Evolutionary conservation across 2,113 vertebrate species (phyloP).

Genomic region (Bambusicola thoracicus): DNA sequence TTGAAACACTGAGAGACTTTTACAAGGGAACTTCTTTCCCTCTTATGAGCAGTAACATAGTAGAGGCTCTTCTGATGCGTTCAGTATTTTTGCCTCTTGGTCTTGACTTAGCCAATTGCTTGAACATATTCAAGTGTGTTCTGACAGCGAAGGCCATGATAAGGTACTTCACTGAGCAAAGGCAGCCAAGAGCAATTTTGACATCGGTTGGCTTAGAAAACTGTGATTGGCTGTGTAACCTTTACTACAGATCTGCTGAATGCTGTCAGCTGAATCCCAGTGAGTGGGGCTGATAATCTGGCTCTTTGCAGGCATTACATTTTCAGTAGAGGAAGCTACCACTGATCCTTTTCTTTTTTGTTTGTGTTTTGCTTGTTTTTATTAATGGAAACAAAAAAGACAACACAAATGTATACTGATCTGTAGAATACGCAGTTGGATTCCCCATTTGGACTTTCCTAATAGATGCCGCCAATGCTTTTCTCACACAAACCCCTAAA

Average conservation of each 20-base stretch:
- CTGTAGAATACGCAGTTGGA: neutral
- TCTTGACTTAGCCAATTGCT: neutral
- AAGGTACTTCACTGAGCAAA: neutral
- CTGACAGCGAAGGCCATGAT: neutral
- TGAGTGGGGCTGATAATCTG: neutral
- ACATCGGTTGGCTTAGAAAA: neutral
- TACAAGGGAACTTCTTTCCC: neutral
- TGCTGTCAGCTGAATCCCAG: neutral
- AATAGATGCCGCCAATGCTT: neutral
- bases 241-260: neutral
- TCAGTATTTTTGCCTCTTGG: neutral
- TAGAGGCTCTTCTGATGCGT: neutral
- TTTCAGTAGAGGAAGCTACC: neutral
- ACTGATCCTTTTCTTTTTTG: neutral
- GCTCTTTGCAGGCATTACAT: neutral
- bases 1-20: neutral
- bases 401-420: neutral
- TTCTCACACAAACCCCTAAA: neutral
- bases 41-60: fast-evolving
- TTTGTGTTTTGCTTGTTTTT: neutral
- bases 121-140: neutral
- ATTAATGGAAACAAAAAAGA: neutral
- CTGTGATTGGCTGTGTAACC: neutral
- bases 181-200: neutral
- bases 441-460: neutral